These are phyloP conservation scores for Calidris pugnax DNA, from an alignment of 2,113 vertebrate genomes.

Conservation along the genomic window DNA sequence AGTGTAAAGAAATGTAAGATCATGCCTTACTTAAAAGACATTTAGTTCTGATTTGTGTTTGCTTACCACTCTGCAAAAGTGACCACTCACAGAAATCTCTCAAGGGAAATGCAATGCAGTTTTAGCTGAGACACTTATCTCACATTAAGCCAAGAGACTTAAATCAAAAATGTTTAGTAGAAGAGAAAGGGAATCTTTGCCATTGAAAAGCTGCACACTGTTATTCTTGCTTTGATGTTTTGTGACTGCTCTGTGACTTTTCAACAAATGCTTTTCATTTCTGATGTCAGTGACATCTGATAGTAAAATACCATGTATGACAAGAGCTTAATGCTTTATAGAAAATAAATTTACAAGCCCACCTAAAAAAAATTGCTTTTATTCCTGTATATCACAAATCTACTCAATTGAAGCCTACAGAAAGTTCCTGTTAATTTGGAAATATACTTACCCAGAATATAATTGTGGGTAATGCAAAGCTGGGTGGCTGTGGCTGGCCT, in stretches of 20 bases:
- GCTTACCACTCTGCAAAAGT: background rate
- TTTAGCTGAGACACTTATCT: background rate
- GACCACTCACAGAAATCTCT: constrained; percentile 1
- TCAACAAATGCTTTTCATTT: constrained; percentile 5
- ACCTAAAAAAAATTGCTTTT: background rate
- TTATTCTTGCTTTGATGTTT: background rate
- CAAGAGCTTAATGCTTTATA: background rate
- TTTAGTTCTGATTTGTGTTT: constrained; percentile 13
- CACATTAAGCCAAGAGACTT: background rate
- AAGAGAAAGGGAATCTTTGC: background rate
- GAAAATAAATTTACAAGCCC: background rate
- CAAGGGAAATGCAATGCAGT: background rate
- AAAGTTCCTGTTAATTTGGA: constrained; percentile 28
- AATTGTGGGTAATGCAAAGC: constrained; percentile 30
- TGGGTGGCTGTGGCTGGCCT: constrained; percentile 9
- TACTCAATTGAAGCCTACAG: background rate
- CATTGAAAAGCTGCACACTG: background rate
- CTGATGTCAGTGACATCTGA: background rate
- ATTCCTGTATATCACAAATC: background rate
- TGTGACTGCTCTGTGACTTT: background rate
- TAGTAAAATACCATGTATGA: background rate
- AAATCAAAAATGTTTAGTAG: background rate
- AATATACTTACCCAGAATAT: constrained; percentile 22
- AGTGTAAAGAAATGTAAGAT: background rate
- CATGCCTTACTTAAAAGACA: background rate